Base-by-base conservation (phyloP, 2,888 invertebrate species). In the Hydraecia micacea region DNA sequence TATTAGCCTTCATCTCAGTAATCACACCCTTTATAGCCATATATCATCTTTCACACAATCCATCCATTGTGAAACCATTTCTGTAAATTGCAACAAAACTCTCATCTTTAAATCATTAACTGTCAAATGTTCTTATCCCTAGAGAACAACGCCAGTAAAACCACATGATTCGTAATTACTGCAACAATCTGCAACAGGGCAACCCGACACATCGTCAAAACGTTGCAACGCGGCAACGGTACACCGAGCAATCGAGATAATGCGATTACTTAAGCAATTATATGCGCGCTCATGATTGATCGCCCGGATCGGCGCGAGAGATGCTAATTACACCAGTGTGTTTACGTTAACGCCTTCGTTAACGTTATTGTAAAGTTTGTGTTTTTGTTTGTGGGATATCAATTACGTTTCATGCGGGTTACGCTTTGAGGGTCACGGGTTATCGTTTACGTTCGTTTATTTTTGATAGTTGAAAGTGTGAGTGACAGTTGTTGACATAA, bases 181-280 rank as follows among this genome's bases (percentile, higher is more conserved):
- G 55, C 15, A 68, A 62, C 60, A 55, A 28, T 46, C 32, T 63
- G 55, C 25, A 62, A 66, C 52, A 46, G 25, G 13, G 79, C 75
- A 88, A 88, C 32, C 73, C 83, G 79, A 86, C 81, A 78, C 83
- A 73, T 78, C 86, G 74, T 83, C 83, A 82, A 88, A 88, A 82
- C 77, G 79, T 68, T 85, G 88, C 86, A 89, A 89, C 77, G 82
- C 63, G 85, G 90, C 86, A 88, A 87, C 82, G 83, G 79, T 88
- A 88, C 86, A 86, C 83, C 85, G 85, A 65, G 77, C 75, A 85
- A 80, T 77, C 68, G 67, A 78, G 75, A 85, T 84, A 83, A 85
- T 76, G 39, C 77, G 81, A 80, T 89, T 87, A 89, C 80, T 87
- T 75, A 83, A 81, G 73, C 79, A 89, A 86, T 88, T 84, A 77